Evolutionary conservation across 2,888 invertebrate genomes (phyloP), one percentile per base, ranked within the genome.

Genomic region (Magallana nippona): DNA sequence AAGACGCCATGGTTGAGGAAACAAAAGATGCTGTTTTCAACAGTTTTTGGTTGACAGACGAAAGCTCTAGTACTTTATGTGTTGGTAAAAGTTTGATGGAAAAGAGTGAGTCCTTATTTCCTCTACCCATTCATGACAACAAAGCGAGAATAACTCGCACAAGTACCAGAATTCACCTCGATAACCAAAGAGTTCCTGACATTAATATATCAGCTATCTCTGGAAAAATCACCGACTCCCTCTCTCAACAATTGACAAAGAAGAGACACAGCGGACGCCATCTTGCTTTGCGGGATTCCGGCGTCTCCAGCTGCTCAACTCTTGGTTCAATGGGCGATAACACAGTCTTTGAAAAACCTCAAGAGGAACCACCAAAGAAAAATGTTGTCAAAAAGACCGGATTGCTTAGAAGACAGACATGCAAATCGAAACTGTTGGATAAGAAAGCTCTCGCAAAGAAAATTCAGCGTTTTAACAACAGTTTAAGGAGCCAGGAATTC

Each of bases 1-100:
- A 90, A 22, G 71, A 71, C 32, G 71, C 8, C 15, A 3, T 71
- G 15, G 71, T 71, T 22, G 71, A 71, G 15, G 71, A 71, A 27
- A 71, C 71, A 32, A 71, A 15, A 13, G 71, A 27, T 27, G 22
- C 15, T 10, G 71, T 32, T 3, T 11, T 5, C 13, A 71, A 15
- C 27, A 27, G 71, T 32, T 27, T 27, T 27, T 15, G 27, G 71
- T 22, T 8, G 15, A 15, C 19, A 22, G 27, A 71, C 32, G 27
- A 13, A 1, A 27, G 22, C 3, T 71, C 71, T 27, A 32, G 71
- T 13, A 71, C 71, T 22, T 71, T 71, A 71, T 71, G 27, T 13
- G 32, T 71, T 22, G 27, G 15, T 15, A 32, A 60, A 11, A 60
- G 60, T 19, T 10, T 60, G 60, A 17, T 60, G 10, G 60, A 60